Conservation (phyloP, 2,113 vertebrate genomes). For the Camelus bactrianus region DNA sequence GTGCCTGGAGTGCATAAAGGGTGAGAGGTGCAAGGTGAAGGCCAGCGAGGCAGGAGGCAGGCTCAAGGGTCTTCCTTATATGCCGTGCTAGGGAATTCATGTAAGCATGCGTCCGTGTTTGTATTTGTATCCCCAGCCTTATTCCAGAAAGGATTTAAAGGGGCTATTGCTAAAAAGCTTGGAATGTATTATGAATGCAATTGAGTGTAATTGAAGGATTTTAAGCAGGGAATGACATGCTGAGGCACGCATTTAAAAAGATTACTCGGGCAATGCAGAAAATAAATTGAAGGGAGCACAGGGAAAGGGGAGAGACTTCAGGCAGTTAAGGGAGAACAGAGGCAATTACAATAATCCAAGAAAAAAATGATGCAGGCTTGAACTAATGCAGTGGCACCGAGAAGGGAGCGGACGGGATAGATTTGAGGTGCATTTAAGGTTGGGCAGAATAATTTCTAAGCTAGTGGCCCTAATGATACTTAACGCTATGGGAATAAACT, state of each 20-base stretch:
- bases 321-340: conserved; percentile 61
- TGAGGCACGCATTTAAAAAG: conserved; percentile 76
- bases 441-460: background rate
- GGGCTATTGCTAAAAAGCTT: conserved; percentile 35
- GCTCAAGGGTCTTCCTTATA: background rate
- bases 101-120: background rate
- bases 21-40: background rate
- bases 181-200: conserved; percentile 67
- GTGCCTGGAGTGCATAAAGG: rapidly evolving
- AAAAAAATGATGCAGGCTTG: background rate
- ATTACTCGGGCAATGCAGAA: conserved; percentile 66
- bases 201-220: conserved; percentile 77
- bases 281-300: conserved; percentile 55
- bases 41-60: background rate
- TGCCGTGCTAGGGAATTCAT: background rate
- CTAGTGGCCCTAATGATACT: background rate
- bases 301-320: conserved; percentile 15
- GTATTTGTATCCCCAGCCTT: background rate
- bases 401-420: background rate
- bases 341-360: conserved; percentile 72
- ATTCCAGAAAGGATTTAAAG: conserved; percentile 66
- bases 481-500: background rate
- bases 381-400: background rate
- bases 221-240: conserved; percentile 66
- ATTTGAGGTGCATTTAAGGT: background rate